Percentiles rank a stretch among this genome's conserved stretches.
phyloP scores from a whole-genome alignment of 2,888 invertebrate species.

The Acronicta alni region DNA sequence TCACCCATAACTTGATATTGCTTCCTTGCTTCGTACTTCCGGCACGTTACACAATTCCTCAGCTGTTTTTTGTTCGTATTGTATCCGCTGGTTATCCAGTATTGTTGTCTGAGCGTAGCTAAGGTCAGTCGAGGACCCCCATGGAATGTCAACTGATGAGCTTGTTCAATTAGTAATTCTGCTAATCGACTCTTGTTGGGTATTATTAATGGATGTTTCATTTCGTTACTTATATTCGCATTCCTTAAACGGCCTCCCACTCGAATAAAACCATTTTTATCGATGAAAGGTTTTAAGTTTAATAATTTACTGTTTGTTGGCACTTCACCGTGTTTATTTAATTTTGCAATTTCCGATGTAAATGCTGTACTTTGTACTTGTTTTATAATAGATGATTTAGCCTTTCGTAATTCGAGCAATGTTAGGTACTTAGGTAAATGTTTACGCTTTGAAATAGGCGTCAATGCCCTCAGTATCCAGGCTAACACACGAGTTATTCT shows the following conservation, averaged over 20 bases:
- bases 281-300: neutral
- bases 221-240: neutral
- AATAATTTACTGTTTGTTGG: neutral
- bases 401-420: constrained; percentile 2
- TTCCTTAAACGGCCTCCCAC: constrained; percentile 3
- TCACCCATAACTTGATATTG: constrained; percentile 6
- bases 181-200: neutral
- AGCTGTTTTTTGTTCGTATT: neutral
- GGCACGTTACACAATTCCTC: constrained; percentile 1
- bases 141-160: constrained; percentile 2
- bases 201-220: constrained; percentile 5
- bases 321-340: neutral
- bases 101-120: neutral
- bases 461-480: neutral
- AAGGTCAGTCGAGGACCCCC: constrained; percentile 1
- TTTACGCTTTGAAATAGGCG: constrained; percentile 1
- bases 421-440: constrained; percentile 10
- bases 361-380: neutral
- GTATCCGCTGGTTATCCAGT: neutral
- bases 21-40: neutral
- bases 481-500: constrained; percentile 6
- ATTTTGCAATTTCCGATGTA: neutral
- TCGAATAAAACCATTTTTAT: neutral
- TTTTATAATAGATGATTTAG: constrained; percentile 6
- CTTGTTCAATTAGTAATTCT: neutral